A percentile compares a stretch with the other conserved stretches of the same genome.
Conservation (phyloP, 53 echinoderm and acorn worm genomes). For the Stichopus horrens region DNA sequence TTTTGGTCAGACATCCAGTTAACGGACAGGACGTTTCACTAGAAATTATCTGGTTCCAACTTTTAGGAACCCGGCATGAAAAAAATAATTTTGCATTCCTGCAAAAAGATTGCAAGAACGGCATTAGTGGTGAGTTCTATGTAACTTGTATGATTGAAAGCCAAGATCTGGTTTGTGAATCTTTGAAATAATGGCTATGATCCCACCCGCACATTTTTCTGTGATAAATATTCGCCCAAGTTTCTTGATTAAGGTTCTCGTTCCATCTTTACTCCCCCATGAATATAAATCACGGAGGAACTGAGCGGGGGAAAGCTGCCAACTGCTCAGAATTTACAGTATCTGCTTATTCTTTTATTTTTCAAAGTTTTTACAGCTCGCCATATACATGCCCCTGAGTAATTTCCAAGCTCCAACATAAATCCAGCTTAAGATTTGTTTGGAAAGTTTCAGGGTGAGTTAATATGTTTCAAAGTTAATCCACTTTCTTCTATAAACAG, state of each 20-base stretch:
- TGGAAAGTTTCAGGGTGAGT: background rate
- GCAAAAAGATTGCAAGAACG: no score
- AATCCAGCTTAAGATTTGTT: constrained; percentile 14
- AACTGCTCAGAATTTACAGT: background rate
- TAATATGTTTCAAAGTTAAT: constrained; percentile 7
- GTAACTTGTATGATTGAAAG: no score
- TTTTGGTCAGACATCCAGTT: no score
- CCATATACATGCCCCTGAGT: constrained; percentile 4
- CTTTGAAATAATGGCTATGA: background rate
- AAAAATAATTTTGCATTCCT: no score
- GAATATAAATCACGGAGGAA: constrained; percentile 7
- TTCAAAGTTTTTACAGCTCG: background rate
- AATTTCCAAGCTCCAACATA: background rate
- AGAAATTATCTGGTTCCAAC: no score
- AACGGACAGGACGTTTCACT: no score
- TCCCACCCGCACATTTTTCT: background rate
- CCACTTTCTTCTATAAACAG: constrained; percentile 3
- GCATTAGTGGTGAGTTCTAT: no score
- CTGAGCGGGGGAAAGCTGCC: background rate
- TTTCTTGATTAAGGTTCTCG: constrained; percentile 4
- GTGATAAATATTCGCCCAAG: background rate
- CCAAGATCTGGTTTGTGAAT: background rate
- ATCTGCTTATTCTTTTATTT: background rate
- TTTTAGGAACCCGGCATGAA: no score
- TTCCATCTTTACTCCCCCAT: constrained; percentile 6